Evolutionary conservation across 2,888 invertebrate genomes (phyloP).

Genomic region (Papilio gigon): DNA sequence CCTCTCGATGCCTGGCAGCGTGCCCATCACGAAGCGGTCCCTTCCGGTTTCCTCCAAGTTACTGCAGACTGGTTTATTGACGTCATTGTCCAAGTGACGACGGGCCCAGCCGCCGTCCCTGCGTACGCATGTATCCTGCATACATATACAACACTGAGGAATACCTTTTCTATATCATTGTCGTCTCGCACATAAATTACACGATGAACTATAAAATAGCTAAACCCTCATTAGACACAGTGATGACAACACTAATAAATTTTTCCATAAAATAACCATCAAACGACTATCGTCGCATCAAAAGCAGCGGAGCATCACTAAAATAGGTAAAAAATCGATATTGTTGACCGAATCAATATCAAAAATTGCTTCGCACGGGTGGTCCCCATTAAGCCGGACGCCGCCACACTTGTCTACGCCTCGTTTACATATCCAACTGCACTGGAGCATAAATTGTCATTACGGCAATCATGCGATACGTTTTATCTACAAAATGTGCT

Average conservation of each 20-base stretch:
- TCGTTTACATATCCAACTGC: slow-evolving; percentile 75
- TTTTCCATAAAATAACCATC: slow-evolving; percentile 39
- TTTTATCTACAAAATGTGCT: slow-evolving; percentile 66
- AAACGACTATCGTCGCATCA: slow-evolving; percentile 27
- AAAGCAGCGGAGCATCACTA: slow-evolving; percentile 33
- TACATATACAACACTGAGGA: background rate
- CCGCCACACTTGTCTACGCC: slow-evolving; percentile 62
- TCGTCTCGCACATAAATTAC: background rate
- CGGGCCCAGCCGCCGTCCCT: no score
- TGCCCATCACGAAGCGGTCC: no score
- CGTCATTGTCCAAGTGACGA: no score
- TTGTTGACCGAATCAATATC: slow-evolving; percentile 36
- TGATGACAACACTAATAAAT: slow-evolving; percentile 35
- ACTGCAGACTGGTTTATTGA: no score
- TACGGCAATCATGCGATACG: slow-evolving; percentile 75
- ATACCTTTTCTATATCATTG: background rate
- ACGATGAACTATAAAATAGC: slow-evolving; percentile 12
- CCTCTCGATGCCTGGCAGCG: no score
- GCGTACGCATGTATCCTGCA: no score
- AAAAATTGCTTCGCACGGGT: slow-evolving; percentile 56
- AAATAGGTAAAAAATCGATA: slow-evolving; percentile 29
- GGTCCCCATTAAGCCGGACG: slow-evolving; percentile 67
- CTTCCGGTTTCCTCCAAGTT: no score
- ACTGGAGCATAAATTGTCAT: slow-evolving; percentile 78
- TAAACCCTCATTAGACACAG: slow-evolving; percentile 24